phyloP scores from a whole-genome alignment of 2,888 invertebrate species.

The Watsonalla cultraria region DNA sequence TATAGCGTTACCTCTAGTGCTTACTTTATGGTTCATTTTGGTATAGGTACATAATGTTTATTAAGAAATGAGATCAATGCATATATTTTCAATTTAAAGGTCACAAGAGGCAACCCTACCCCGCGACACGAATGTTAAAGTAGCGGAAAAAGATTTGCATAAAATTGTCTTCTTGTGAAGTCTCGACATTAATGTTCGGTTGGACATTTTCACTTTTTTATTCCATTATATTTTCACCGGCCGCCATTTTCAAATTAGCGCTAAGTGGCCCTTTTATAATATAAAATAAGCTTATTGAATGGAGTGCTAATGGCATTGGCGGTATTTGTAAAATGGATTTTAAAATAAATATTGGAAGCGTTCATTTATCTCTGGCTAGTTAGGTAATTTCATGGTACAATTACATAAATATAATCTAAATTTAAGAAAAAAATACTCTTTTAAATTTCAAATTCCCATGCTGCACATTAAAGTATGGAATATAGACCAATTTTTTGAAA shows the following conservation, averaged over 20 bases:
- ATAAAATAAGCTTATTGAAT: constrained; percentile 1
- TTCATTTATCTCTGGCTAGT: neutral
- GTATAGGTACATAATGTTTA: no score
- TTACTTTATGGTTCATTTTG: no score
- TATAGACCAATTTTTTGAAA: no score
- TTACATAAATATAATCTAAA: no score
- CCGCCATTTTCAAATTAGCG: constrained; percentile 20
- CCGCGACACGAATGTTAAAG: constrained; percentile 54
- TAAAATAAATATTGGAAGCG: neutral
- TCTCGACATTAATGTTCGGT: constrained; percentile 34
- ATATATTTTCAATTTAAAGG: no score
- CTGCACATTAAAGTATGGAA: no score
- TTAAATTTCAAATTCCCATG: no score
- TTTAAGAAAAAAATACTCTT: no score
- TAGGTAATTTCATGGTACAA: neutral
- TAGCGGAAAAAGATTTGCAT: constrained; percentile 72
- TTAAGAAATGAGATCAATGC: no score
- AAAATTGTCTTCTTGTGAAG: constrained; percentile 70
- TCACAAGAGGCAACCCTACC: constrained; percentile 34
- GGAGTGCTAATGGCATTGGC: neutral
- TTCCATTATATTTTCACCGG: constrained; percentile 17
- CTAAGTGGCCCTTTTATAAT: constrained; percentile 16
- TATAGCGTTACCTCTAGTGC: no score
- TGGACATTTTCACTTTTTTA: constrained; percentile 31
- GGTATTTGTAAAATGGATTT: neutral